Base-by-base conservation (phyloP, 2,888 invertebrate species). In the Tupiocoris notatus region DNA sequence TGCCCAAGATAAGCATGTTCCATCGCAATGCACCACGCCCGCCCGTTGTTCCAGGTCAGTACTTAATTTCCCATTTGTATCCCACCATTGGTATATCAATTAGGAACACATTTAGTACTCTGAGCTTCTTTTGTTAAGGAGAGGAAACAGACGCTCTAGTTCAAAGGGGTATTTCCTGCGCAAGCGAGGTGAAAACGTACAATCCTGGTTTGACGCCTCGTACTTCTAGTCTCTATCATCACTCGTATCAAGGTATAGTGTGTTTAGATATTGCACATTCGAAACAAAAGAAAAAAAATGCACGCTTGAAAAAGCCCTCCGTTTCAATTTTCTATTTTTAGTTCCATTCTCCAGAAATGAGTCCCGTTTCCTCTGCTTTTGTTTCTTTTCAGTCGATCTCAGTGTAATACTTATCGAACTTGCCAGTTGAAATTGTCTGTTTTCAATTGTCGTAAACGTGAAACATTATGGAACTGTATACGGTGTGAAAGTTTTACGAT, bases 1-100 rank as follows among this genome's bases (percentile, higher is more conserved):
- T 62, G 71, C 77, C 77, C 77, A 67, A 64, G 77, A 79, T 79
- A 78, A 79, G 71, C 65, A 67, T 78, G 73, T 80, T 80, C 79
- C 78, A 80, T 76, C 79, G 80, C 70, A 90, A 90, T 86, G 89
- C 90, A 85, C 92, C 92, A 84, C 88, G 93, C 87, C 93, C 93
- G 86, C 93, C 93, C 83, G 92, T 93, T 84, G 78, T 80, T 65
- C 80, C 80, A 73, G 73, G 73, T 73, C 7, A 39, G 23, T 7
- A 68, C 2, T 54, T 6, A 0, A 1, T 54, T 20, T 17, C 21
- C 9, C 56, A 64, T 18, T 39, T 7, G 39, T 39, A 39, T 39
- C 3, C 39, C 39, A n/a, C 9, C 56, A 64, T 18, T 39, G 12
- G 39, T 39, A 39, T 39, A 39, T 12, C 39, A 39, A 39, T 7